Evolutionary conservation across 2,113 vertebrate genomes (phyloP).

Genomic region (Bufo bufo): DNA sequence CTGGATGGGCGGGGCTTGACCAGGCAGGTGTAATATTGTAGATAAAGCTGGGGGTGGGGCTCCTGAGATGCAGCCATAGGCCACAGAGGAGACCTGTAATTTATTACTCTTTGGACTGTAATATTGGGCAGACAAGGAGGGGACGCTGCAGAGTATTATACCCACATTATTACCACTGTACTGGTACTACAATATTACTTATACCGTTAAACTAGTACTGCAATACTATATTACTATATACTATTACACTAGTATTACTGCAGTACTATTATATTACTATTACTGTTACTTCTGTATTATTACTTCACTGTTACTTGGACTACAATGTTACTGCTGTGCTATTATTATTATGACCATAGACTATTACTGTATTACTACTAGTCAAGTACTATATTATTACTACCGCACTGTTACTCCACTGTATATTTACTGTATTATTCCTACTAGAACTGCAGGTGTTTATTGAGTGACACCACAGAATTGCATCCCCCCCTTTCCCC

Average conservation of each 20-base stretch:
- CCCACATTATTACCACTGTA: background rate
- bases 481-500: too few relatives aligned
- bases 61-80: too few relatives aligned
- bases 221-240: background rate
- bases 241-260: background rate
- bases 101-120: too few relatives aligned
- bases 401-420: background rate
- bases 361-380: background rate
- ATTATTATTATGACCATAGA: background rate
- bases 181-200: background rate
- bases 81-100: too few relatives aligned
- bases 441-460: too few relatives aligned
- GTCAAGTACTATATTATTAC: background rate
- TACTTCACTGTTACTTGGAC: background rate
- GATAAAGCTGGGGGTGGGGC: too few relatives aligned
- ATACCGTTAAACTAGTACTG: background rate
- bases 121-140: too few relatives aligned
- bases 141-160: background rate
- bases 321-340: background rate
- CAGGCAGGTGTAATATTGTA: too few relatives aligned
- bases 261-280: background rate
- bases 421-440: background rate
- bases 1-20: too few relatives aligned
- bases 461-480: too few relatives aligned
- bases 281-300: background rate